Evolutionary conservation across 2,113 vertebrate species (phyloP).

Genomic region (Rynchops niger): DNA sequence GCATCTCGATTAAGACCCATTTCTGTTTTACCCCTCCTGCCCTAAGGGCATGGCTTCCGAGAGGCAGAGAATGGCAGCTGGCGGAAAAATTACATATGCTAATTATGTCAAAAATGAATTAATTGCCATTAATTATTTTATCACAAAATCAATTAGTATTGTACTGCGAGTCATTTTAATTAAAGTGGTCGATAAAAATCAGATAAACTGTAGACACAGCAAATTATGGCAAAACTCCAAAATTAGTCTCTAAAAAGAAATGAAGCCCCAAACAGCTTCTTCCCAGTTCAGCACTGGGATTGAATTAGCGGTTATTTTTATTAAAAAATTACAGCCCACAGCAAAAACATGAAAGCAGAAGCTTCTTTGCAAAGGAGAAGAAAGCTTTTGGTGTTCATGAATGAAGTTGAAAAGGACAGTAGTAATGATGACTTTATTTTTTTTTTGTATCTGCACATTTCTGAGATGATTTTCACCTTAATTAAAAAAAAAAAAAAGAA

Average conservation of each 20-base stretch:
- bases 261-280: background rate
- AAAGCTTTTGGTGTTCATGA: background rate
- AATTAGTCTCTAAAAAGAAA: constrained; percentile 28
- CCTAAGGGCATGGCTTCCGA: constrained; percentile 21
- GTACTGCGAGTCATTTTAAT: constrained; percentile 67
- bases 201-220: constrained; percentile 42
- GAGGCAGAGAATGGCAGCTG: constrained; percentile 9
- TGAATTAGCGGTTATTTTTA: constrained; percentile 42
- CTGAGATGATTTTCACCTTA: background rate
- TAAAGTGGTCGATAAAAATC: constrained; percentile 65
- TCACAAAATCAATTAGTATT: constrained; percentile 72
- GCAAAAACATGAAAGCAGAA: background rate
- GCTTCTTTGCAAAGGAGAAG: background rate
- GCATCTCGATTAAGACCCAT: background rate
- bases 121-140: constrained; percentile 74
- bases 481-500: background rate
- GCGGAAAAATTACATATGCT: constrained; percentile 30
- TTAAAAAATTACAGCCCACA: constrained; percentile 15
- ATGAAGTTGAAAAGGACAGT: background rate
- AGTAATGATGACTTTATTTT: background rate
- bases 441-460: background rate
- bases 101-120: constrained; percentile 61
- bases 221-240: constrained; percentile 54
- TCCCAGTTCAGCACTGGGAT: background rate
- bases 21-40: background rate